Base-by-base conservation (phyloP, 2,113 vertebrate genomes). In the Syngnathus typhle region DNA sequence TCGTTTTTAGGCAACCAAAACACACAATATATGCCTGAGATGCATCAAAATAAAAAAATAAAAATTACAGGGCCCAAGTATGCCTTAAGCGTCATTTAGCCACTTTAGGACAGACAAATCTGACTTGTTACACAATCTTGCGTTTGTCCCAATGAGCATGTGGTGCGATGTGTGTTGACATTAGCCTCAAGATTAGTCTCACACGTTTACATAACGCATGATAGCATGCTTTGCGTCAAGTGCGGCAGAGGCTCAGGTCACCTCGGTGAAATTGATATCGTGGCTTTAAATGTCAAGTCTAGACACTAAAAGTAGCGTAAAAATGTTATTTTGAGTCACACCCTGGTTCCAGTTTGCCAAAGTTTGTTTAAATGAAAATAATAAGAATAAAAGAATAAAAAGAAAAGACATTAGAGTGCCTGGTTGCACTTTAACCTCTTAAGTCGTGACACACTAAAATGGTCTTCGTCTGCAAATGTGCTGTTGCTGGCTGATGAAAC, bases 401-500 rank as follows among this genome's bases (percentile, higher is more conserved):
- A 16, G 9, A 39, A 39, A 36, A n/a, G 39, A 67, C 78, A 78
- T 1, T 64, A 61, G 27, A 37, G 27, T 23, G 13, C 55, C 13
- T 3, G 12, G 23, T 32, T 36, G 27, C 27, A 32, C 55, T 15
- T 58, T 16, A 15, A 58, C 55, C 55, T 36, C 55, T 58, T 36
- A 13, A 32, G 49, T 21, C 9, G 21, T 36, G 27, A 6, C 55
- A 32, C 27, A 36, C 27, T 36, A 58, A 58, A 58, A 37, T 32
- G 27, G 27, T 32, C 27, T 32, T 32, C 27, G 27, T 32, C 27
- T 32, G 27, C 27, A 32, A 32, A 64, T 58, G 76, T 46, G 77
- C 85, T 84, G 79, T 81, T 66, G 76, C 81, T 85, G 83, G 86
- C 61, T 89, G 88, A 89, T 87, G 88, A 87, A 89, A 89, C 65